Evolutionary conservation across 2,797 vertebrate species (phyloP).

Genomic region (Natrix natrix): DNA sequence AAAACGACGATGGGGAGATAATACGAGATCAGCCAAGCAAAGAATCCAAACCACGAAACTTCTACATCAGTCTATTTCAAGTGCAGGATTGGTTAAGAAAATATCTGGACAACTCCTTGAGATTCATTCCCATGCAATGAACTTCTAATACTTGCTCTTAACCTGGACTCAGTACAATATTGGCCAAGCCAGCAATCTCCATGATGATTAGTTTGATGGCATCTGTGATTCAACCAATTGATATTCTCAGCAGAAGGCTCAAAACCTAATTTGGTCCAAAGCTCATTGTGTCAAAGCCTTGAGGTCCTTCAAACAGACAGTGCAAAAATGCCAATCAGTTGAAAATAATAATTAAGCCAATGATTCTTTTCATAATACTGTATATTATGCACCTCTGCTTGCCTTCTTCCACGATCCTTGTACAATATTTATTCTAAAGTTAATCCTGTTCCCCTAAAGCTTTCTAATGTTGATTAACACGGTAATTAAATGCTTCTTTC

Average conservation of each 20-base stretch:
- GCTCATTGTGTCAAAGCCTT: not conserved
- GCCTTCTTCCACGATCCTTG: not conserved
- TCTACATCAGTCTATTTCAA: slow-evolving; percentile 60
- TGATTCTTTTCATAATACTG: not conserved
- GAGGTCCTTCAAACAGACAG: not conserved
- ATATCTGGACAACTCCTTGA: slow-evolving; percentile 49
- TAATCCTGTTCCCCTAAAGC: not conserved
- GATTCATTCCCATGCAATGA: slow-evolving; percentile 48
- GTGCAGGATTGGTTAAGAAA: slow-evolving; percentile 62
- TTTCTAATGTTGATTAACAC: not conserved
- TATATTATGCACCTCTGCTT: not conserved
- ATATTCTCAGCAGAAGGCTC: not conserved
- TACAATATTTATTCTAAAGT: not conserved
- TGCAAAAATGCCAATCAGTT: not conserved
- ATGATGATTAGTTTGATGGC: not conserved
- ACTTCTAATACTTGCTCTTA: not conserved
- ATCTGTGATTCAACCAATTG: not conserved
- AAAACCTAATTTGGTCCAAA: not conserved
- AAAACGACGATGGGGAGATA: not conserved
- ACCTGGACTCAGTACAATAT: not conserved
- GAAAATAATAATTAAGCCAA: not conserved
- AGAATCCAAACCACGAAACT: slow-evolving; percentile 39
- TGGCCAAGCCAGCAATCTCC: too few species aligned
- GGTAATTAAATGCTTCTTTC: not conserved
- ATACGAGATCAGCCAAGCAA: not conserved